Base-by-base conservation (phyloP, 2,797 vertebrate genomes). In the Aselliscus stoliczkanus region DNA sequence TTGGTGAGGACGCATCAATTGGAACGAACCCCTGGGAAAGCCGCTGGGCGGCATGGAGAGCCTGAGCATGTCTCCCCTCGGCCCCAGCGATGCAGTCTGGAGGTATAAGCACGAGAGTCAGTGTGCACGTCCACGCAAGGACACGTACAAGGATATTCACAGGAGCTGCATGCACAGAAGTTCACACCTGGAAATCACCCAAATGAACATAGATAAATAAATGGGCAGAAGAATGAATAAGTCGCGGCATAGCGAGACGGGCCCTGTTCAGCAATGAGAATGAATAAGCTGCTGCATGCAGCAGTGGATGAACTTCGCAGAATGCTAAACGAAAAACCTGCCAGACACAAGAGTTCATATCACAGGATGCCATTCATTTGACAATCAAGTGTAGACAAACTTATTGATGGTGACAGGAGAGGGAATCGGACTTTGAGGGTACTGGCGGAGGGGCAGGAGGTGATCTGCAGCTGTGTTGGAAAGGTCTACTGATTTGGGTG, bases 211-310 rank as follows among this genome's bases (percentile, higher is more conserved):
- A 27, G 67, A 9, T 17, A 82, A 65, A 9, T 17, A 82, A 65
- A 21, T 25, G 39, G 62, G 20, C 23, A 8, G 20, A 39, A 21
- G 77, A 34, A 54, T 11, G 60, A 72, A 2, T 21, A 29, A 7
- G 7, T 11, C 4, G 31, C 11, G 60, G 20, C 67, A 3, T 4
- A 18, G 1, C 50, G 54, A 15, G 11, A 29, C 8, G 14, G 2
- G 25, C 27, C 2, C 7, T 34, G 11, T 29, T 34, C 42, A 23
- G 23, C 29, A 23, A 18, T 27, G 25, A 5, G 44, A 62, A 42
- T 1, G 17, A 47, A 5, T 3, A 54, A 29, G 54, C 4, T 25
- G 37, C 37, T 15, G 4, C 82, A 0, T 1, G 7, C 44, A 39
- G 2, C 52, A 14, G 14, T 13, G 18, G 31, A 2, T 20, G 18